Evolutionary conservation across 1,140 invertebrate species (phyloP).

Genomic region (Drosophila melanogaster): Release_6_plus_ISO1_MT NT_037436.4:17700001-17700500

Average conservation of each 20-base stretch:
- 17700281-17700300: background rate
- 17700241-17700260: background rate
- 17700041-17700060: slow-evolving; percentile 78
- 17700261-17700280: background rate
- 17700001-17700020: slow-evolving; percentile 7
- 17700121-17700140: slow-evolving; percentile 7
- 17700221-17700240: background rate
- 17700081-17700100: slow-evolving; percentile 76
- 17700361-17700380: too few species aligned
- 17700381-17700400: too few species aligned
- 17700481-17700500: too few species aligned
- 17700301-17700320: too few species aligned
- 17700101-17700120: slow-evolving; percentile 34
- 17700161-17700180: background rate
- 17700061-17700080: slow-evolving; percentile 47
- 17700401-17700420: too few species aligned
- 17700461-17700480: too few species aligned
- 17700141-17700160: background rate
- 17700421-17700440: too few species aligned
- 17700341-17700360: too few species aligned
- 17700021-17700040: slow-evolving; percentile 60
- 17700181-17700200: slow-evolving; percentile 24
- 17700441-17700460: too few species aligned
- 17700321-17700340: too few species aligned
- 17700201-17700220: background rate